These are phyloP conservation scores for Xestia ashworthii DNA, from an alignment of 2,888 invertebrate genomes.

Conservation along the genomic window DNA sequence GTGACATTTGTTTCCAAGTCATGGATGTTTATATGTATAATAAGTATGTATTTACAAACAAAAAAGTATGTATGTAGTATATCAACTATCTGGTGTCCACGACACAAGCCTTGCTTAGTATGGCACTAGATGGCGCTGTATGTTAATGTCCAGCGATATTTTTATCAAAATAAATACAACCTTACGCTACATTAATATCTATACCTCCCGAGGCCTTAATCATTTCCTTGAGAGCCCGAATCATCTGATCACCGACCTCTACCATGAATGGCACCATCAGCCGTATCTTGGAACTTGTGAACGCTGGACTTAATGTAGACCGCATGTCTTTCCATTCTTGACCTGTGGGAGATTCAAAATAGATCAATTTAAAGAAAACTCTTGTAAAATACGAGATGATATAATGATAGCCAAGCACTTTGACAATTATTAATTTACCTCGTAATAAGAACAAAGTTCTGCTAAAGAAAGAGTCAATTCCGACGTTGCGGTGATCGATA, in stretches of 20 bases:
- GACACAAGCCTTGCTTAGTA: no score
- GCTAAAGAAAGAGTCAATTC: constrained; percentile 7
- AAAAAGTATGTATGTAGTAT: no score
- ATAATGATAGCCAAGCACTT: background rate
- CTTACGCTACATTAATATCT: no score
- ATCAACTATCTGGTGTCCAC: no score
- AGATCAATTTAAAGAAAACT: no score
- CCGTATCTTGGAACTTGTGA: constrained; percentile 87
- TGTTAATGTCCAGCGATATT: no score
- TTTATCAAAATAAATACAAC: no score
- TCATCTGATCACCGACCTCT: constrained; percentile 78
- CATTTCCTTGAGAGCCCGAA: constrained; percentile 67
- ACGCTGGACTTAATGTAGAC: constrained; percentile 83
- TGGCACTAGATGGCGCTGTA: no score
- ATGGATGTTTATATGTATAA: no score
- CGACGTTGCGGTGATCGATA: constrained; percentile 78
- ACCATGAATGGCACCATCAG: constrained; percentile 82
- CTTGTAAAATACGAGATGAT: background rate
- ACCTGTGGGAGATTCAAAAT: constrained; percentile 19
- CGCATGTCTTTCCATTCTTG: constrained; percentile 80
- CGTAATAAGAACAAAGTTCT: background rate
- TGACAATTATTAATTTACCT: background rate
- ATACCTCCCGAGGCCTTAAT: constrained; percentile 74
- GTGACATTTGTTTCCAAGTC: no score
- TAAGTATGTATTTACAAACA: no score